Evolutionary conservation across 2,888 invertebrate genomes (phyloP), one percentile per base, ranked within the genome.

Genomic region (Nematopogon swammerdamellus): DNA sequence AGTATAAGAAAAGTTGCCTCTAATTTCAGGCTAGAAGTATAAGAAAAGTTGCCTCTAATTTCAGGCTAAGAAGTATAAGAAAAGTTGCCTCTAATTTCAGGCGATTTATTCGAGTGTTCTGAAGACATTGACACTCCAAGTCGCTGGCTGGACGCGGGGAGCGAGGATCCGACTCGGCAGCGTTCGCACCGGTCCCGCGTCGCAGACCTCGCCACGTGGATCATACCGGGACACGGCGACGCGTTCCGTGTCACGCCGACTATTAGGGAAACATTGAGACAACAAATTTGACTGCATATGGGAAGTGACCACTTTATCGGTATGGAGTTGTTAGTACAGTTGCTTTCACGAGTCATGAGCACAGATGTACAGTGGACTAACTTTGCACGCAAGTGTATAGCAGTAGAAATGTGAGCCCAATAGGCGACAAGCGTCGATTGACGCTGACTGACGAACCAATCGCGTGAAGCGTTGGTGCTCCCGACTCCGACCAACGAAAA

Each of bases 181-280:
- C 75, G 80, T 49, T 65, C 75, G 57, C 87, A 90, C 65, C 84
- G 97, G 47, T 72, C 75, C 2, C 82, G 81, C 63, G 81, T 97
- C 50, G 81, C 92, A 4, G 68, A 84, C 52, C 59, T 85, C 30
- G 91, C 89, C 2, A 85, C 92, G 63, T 88, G 85, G 73, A 92
- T 97, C 57, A 75, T 97, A 50, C 97, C 97, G 3, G 97, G 97
- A 0, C 97, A 97, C 76, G 97, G 97, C 0, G 77, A 86, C 1
- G 88, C 87, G 76, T 97, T 97, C 69, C 63, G 73, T 59, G 85
- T 92, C 1, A 83, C 80, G 30, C 59, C 77, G 19, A 59, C 67
- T 47, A 77, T 83, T 45, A 70, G 72, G 52, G 57, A 63, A 44
- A 64, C 5, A 25, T 25, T 84, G 18, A 62, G 54, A 51, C 59